phyloP scores from a whole-genome alignment of 1,140 invertebrate genomes.

The Drosophila paulistorum region DNA sequence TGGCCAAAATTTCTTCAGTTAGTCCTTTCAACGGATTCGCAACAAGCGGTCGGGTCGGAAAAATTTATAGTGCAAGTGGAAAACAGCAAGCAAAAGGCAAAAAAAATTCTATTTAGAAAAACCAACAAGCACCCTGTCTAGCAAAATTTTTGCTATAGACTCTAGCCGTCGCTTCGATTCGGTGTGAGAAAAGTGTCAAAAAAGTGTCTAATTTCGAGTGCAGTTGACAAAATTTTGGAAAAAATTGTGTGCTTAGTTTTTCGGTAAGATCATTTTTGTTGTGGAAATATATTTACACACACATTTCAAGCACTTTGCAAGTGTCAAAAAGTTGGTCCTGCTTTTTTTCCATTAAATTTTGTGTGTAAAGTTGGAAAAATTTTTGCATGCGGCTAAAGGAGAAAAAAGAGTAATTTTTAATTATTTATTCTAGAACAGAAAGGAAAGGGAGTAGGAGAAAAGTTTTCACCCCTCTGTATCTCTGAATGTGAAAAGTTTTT shows the following conservation, averaged over 20 bases:
- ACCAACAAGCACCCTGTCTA: background rate
- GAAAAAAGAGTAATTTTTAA: constrained; percentile 9
- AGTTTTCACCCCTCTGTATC: background rate
- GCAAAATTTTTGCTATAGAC: background rate
- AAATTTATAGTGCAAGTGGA: background rate
- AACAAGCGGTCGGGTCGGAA: constrained; percentile 41
- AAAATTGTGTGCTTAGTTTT: background rate
- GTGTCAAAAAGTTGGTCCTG: constrained; percentile 5
- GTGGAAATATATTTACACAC: background rate
- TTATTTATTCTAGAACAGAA: constrained; percentile 13
- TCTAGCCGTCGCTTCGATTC: background rate
- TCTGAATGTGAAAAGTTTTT: constrained; percentile 15
- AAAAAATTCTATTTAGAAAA: background rate
- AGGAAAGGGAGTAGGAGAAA: background rate
- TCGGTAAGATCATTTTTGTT: constrained; percentile 7
- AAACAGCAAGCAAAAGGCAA: no score
- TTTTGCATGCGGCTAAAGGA: background rate
- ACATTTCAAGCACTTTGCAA: background rate
- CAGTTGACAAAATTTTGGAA: background rate
- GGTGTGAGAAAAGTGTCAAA: background rate
- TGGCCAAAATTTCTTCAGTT: constrained; percentile 29
- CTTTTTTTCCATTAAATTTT: background rate
- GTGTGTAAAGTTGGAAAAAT: constrained; percentile 2
- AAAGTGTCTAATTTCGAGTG: constrained; percentile 7
- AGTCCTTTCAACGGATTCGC: constrained; percentile 55